A percentile compares a stretch with the other conserved stretches of the same genome.
Evolutionary conservation across 2,113 vertebrate genomes (phyloP).

Genomic region (Emydura subglobosa): DNA sequence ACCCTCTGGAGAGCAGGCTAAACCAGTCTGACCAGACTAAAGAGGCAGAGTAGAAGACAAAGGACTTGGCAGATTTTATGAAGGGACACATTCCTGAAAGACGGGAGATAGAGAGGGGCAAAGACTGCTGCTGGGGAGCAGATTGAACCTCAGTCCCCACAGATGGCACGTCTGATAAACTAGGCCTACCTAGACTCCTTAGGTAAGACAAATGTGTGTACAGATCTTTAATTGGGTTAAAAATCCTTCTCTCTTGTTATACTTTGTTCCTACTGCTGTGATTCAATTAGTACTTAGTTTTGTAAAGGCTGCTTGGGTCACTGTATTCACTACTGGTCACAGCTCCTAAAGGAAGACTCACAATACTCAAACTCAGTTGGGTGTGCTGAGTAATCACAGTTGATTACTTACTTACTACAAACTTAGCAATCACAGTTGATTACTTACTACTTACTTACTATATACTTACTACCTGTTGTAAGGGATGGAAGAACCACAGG

Average conservation of each 20-base stretch:
- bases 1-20: background rate
- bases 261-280: background rate
- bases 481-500: background rate
- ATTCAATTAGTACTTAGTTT: background rate
- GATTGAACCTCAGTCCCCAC: background rate
- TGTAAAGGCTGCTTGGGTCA: background rate
- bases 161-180: background rate
- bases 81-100: background rate
- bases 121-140: background rate
- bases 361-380: background rate
- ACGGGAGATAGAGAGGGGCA: background rate
- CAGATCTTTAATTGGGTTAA: background rate
- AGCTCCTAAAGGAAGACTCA: background rate
- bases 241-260: background rate
- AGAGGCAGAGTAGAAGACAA: background rate
- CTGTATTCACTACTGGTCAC: background rate
- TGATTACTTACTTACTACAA: no score
- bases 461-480: background rate
- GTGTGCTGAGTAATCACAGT: no score
- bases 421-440: no score
- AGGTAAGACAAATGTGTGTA: background rate
- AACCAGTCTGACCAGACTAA: background rate
- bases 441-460: no score
- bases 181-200: background rate
- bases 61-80: background rate